A percentile compares a stretch with the other conserved stretches of the same genome.
Evolutionary conservation across 2,888 invertebrate genomes (phyloP).

Genomic region (Blera fallax): DNA sequence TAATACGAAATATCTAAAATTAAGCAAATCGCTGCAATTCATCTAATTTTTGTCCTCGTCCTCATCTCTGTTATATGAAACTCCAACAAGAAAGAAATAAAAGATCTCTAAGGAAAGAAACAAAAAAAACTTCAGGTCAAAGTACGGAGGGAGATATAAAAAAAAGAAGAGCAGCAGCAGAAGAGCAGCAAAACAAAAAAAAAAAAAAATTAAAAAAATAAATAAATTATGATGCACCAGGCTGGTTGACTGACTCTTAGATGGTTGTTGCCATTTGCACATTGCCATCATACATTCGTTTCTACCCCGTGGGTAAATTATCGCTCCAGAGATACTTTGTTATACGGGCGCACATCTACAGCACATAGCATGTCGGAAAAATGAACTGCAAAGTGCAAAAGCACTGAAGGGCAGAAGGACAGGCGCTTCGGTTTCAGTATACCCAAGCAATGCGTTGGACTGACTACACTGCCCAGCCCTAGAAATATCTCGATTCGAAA

Average conservation of each 20-base stretch:
- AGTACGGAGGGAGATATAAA: slow-evolving; percentile 1
- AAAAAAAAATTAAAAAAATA: slow-evolving; percentile 24
- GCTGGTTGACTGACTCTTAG: neutral
- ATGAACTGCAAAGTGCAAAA: neutral
- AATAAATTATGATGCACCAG: slow-evolving; percentile 62
- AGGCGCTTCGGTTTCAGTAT: slow-evolving; percentile 27
- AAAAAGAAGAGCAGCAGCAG: slow-evolving; percentile 10
- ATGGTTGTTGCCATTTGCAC: slow-evolving; percentile 27
- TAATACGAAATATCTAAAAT: neutral
- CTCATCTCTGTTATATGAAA: neutral
- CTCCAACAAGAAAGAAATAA: neutral
- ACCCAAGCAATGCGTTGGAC: neutral
- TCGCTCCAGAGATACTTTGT: slow-evolving; percentile 7
- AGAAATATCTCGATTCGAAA: slow-evolving; percentile 18
- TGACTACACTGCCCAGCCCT: neutral
- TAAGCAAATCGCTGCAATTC: slow-evolving; percentile 18
- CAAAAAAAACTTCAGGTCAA: slow-evolving; percentile 25
- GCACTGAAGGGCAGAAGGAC: neutral
- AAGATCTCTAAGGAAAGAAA: neutral
- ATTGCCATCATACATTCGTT: neutral
- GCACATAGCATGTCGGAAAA: slow-evolving; percentile 2
- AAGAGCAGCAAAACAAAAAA: slow-evolving; percentile 25
- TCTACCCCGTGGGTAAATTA: slow-evolving; percentile 17
- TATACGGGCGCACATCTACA: neutral
- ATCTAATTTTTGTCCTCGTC: neutral